Base-by-base conservation (phyloP, 1,140 invertebrate genomes). In the Penaeus japonicus region DNA sequence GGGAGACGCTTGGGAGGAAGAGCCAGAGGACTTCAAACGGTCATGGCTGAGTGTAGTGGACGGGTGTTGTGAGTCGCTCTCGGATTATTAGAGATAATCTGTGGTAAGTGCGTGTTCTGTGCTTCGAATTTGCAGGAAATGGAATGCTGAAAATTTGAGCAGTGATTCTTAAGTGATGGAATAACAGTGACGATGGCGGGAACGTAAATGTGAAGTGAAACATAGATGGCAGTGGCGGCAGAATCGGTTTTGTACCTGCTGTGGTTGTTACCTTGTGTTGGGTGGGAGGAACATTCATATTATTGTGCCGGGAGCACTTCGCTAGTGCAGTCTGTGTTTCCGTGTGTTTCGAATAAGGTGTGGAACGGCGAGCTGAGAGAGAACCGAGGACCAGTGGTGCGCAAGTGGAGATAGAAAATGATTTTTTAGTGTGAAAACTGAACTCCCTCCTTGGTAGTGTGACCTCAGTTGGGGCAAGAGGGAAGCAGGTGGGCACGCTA, bases 231-330 rank as follows among this genome's bases (percentile, higher is more conserved):
- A 47, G 39, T 53, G 27, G 47, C 22, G 24, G 18, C 27, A 27
- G 75, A 53, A 59, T 47, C 47, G 75, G 75, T 78, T 59, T 73
- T 57, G 79, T 87, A 88, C 87, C 87, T 88, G 87, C 80, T 83
- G 86, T 35, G 87, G 87, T 88, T 88, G 87, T 88, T 70, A 84
- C 87, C 87, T 82, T 88, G 80, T 75, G 59, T 75, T 83, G 57
- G 59, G 78, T 81, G 57, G 78, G 39, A 65, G 85, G 84, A 77
- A 35, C 32, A 39, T 30, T 32, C 47, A 47, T 47, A 12, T 47
- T 15, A 4, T 47, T 47, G 47, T 47, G 47, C 15, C 15, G 10
- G 47, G 47, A 15, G 47, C 47, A 15, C 47, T 47, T 4, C 15
- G 47, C 47, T 0, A 47, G 47, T 47, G 5, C 47, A 47, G 47